Evolutionary conservation across 2,797 vertebrate genomes (phyloP), one percentile per base, ranked within the genome.

Genomic region (Lepilemur ruficaudatus): DNA sequence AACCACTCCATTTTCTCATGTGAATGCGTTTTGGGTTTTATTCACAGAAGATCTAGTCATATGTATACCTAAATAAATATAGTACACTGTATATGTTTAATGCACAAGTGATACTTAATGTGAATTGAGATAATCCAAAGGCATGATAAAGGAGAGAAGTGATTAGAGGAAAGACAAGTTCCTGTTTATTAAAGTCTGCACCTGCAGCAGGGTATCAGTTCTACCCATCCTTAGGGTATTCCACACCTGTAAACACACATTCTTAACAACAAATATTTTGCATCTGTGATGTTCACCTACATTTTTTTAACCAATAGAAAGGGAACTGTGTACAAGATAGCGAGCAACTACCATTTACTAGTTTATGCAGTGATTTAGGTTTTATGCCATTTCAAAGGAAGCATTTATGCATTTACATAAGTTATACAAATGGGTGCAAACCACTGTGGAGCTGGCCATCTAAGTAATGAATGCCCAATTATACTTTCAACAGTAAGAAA

Each of bases 121-220:
- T 91, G 91, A 98, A 97, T 96, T 96, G 89, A 97, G 95, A 83
- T 95, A 86, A 94, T 97, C 95, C 93, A 92, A 97, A 96, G 95
- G 89, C 97, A 96, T 96, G 89, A 97, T 96, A 98, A 97, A 97
- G 94, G 97, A 98, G 98, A 98, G 93, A 97, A 94, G 89, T 88
- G 93, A 96, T 98, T 95, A 98, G 96, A 98, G 96, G 84, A 97
- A 98, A 97, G 79, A 93, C 95, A 98, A 98, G 96, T 98, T 97
- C 91, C 95, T 98, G 95, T 97, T 96, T 95, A 97, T 91, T 96
- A 75, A 30, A 98, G 89, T 65, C 78, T 97, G 92, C 98, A 98
- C 98, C 97, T 98, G 98, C 98, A 98, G 94, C 89, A 93, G 73
- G 94, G 9, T 96, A 67, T 96, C 91, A 96, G 69, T 18, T 78